phyloP scores from a whole-genome alignment of 1,140 invertebrate genomes.

The Cataglyphis hispanica region DNA sequence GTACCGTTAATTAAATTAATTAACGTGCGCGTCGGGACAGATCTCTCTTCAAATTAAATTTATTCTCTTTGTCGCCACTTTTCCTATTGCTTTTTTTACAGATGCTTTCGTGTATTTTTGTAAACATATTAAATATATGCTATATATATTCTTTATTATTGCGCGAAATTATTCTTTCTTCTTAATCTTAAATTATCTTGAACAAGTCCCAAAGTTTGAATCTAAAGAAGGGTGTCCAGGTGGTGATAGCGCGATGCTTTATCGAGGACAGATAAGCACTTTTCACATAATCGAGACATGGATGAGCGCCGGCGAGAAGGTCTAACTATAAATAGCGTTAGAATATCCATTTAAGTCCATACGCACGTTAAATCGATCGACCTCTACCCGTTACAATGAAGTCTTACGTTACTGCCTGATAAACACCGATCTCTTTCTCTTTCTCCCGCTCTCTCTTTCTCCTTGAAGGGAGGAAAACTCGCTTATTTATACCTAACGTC shows the following conservation, averaged over 20 bases:
- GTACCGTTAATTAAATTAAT: conserved; percentile 43
- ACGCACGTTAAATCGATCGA: conserved; percentile 72
- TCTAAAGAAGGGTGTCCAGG: background rate
- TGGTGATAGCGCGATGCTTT: background rate
- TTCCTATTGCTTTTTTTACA: background rate
- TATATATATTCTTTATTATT: too few relatives aligned
- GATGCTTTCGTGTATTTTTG: too few relatives aligned
- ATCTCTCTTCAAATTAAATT: conserved; percentile 9
- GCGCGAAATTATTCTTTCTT: too few relatives aligned
- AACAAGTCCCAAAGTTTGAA: background rate
- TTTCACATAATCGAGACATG: conserved; percentile 39
- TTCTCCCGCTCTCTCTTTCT: too few relatives aligned
- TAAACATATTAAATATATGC: too few relatives aligned
- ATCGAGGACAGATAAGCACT: conserved; percentile 52
- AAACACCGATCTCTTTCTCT: conserved; percentile 39
- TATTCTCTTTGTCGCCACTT: background rate
- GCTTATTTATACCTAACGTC: conserved; percentile 32
- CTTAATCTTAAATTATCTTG: too few relatives aligned
- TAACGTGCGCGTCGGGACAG: conserved; percentile 3
- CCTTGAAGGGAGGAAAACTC: background rate
- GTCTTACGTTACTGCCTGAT: conserved; percentile 52
- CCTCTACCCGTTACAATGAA: conserved; percentile 48
- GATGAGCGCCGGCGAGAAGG: conserved; percentile 60
- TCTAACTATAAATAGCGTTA: conserved; percentile 74
- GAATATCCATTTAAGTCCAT: conserved; percentile 73